These are phyloP conservation scores for Reinhardtius hippoglossoides DNA, from an alignment of 2,113 vertebrate species.

Conservation along the genomic window DNA sequence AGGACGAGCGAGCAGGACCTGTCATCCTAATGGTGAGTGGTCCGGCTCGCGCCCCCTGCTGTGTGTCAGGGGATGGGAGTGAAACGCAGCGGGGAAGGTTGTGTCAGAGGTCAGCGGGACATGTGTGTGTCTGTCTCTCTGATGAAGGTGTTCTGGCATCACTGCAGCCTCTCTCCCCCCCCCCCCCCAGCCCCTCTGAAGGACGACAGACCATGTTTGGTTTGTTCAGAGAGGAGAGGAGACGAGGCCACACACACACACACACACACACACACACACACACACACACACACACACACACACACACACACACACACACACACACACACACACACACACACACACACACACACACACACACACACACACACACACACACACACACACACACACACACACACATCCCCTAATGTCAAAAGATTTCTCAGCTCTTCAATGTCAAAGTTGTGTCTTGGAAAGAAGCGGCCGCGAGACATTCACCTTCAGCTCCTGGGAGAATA, in stretches of 20 bases:
- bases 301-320: too few relatives aligned
- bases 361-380: too few relatives aligned
- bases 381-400: conserved; percentile 12
- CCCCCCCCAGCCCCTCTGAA: not conserved
- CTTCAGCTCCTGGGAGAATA: not conserved
- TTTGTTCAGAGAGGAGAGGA: not conserved
- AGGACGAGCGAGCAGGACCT: conserved; percentile 9
- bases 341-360: conserved; percentile 16
- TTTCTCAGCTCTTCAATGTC: not conserved
- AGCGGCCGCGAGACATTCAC: not conserved
- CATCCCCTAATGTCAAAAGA: not conserved
- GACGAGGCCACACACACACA: too few relatives aligned
- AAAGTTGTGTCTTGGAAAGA: not conserved
- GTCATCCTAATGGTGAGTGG: not conserved
- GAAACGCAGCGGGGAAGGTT: conserved; percentile 4
- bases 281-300: too few relatives aligned
- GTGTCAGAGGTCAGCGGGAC: conserved; percentile 51
- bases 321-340: too few relatives aligned
- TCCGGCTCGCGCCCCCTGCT: too few relatives aligned
- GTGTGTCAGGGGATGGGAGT: not conserved
- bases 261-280: too few relatives aligned
- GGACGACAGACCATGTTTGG: conserved; percentile 66
- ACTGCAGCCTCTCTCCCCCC: conserved; percentile 24
- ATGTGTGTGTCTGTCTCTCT: not conserved
- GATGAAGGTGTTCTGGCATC: conserved; percentile 30